Evolutionary conservation across 2,113 vertebrate genomes (phyloP).

Genomic region (Coturnix japonica): DNA sequence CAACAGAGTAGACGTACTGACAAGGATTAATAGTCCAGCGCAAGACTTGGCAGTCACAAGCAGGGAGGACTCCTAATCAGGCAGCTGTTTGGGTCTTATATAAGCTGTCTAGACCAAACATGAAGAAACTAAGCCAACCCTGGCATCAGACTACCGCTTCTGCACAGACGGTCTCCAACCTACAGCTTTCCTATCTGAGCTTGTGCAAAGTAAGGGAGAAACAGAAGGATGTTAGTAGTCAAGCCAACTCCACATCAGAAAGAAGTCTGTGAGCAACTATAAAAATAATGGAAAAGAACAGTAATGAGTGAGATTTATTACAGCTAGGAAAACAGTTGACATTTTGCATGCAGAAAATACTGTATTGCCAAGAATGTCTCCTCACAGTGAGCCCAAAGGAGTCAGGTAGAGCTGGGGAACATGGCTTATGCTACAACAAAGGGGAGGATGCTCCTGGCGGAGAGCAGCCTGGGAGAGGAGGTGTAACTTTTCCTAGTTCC

Average conservation of each 20-base stretch:
- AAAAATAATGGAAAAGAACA: constrained; percentile 21
- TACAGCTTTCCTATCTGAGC: neutral
- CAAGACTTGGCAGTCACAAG: constrained; percentile 11
- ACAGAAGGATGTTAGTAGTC: neutral
- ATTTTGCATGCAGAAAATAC: neutral
- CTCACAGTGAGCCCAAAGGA: neutral
- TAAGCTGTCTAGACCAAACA: constrained; percentile 11
- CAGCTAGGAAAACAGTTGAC: neutral
- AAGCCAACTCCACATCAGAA: neutral
- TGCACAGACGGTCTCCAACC: neutral
- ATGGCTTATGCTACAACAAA: fast-evolving
- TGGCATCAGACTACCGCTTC: neutral
- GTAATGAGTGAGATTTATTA: neutral
- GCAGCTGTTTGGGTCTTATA: neutral
- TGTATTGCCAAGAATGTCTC: neutral
- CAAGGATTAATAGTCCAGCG: neutral
- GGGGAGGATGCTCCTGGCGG: neutral
- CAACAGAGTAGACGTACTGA: neutral
- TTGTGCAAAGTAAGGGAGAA: neutral
- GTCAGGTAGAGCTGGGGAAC: neutral
- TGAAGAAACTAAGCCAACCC: neutral
- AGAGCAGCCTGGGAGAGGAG: fast-evolving
- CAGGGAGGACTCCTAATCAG: neutral
- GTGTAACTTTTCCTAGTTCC: neutral
- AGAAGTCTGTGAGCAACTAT: neutral